Percentiles rank a stretch among this genome's conserved stretches.
Conservation (phyloP, 2,113 vertebrate species). For the Carassius gibelio region DNA sequence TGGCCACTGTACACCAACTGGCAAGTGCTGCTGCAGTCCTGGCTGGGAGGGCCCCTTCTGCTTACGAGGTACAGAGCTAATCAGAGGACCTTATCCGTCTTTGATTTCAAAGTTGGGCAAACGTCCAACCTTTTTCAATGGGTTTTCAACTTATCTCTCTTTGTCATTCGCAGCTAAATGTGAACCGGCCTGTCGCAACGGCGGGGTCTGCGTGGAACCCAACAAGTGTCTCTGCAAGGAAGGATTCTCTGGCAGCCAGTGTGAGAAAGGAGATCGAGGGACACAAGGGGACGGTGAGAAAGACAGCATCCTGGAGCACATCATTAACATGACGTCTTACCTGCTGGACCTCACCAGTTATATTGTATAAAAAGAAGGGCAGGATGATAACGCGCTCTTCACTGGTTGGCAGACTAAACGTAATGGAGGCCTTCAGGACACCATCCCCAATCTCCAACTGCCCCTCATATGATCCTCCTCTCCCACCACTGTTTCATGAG, state of each 20-base stretch:
- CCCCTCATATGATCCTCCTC: conserved; percentile 32
- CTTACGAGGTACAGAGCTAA: conserved; percentile 79
- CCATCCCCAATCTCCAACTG: conserved; percentile 40
- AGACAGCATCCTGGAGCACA: conserved; percentile 95
- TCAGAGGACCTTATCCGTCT: too few species aligned
- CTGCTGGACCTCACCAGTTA: conserved; percentile 97
- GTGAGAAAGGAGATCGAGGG: conserved; percentile 85
- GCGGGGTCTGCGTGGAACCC: conserved; percentile 93
- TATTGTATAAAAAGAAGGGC: conserved; percentile 85
- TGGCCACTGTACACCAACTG: conserved; percentile 91
- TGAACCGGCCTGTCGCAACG: conserved; percentile 90
- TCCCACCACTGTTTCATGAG: conserved; percentile 41
- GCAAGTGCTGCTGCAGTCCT: conserved; percentile 90
- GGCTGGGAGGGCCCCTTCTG: conserved; percentile 98
- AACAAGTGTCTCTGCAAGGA: conserved; percentile 96
- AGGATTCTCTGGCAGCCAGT: conserved; percentile 74
- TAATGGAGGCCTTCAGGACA: conserved; percentile 40
- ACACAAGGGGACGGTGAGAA: conserved; percentile 89
- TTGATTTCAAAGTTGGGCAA: neutral
- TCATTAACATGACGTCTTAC: conserved; percentile 98
- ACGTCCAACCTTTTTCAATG: neutral
- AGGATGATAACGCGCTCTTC: conserved; percentile 54
- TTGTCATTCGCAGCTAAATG: conserved; percentile 84
- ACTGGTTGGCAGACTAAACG: conserved; percentile 46
- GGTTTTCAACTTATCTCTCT: neutral